A percentile compares a stretch with the other conserved stretches of the same genome.
Conservation (phyloP, 2,797 vertebrate genomes). For the Zenarchopterus dispar region DNA sequence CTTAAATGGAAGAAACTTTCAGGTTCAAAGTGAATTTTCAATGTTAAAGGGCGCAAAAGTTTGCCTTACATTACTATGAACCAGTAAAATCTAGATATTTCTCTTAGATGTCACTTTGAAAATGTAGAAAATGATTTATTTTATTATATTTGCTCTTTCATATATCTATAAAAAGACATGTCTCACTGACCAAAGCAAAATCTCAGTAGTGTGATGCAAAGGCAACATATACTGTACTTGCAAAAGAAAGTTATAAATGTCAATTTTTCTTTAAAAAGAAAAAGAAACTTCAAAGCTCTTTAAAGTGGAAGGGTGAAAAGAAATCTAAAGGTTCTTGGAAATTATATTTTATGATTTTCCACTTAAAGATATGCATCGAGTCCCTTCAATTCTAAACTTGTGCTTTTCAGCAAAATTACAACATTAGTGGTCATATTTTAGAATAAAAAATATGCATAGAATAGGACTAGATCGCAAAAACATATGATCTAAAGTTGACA, state of each 20-base stretch:
- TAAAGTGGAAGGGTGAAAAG: too few relatives aligned
- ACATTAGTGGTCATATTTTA: too few relatives aligned
- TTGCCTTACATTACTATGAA: slow-evolving; percentile 1
- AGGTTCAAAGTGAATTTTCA: slow-evolving; percentile 3
- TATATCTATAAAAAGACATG: background rate
- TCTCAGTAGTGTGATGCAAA: background rate
- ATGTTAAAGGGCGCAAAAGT: slow-evolving; percentile 4
- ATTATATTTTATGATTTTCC: too few relatives aligned
- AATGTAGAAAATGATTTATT: background rate
- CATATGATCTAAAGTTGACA: too few relatives aligned
- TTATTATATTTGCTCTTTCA: background rate
- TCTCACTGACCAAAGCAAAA: background rate
- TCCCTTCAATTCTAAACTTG: too few relatives aligned
- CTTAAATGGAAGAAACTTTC: slow-evolving; percentile 31
- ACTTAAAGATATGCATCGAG: too few relatives aligned
- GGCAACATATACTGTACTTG: background rate
- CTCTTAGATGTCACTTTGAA: background rate
- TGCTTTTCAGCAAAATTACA: too few relatives aligned
- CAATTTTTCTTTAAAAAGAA: background rate
- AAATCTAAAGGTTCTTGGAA: too few relatives aligned
- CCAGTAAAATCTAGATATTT: background rate
- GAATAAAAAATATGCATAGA: too few relatives aligned
- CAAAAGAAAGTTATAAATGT: background rate
- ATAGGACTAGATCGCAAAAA: too few relatives aligned
- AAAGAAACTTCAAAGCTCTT: background rate